These are phyloP conservation scores for Gasteruption jaculator DNA, from an alignment of 2,888 invertebrate species.

Conservation along the genomic window DNA sequence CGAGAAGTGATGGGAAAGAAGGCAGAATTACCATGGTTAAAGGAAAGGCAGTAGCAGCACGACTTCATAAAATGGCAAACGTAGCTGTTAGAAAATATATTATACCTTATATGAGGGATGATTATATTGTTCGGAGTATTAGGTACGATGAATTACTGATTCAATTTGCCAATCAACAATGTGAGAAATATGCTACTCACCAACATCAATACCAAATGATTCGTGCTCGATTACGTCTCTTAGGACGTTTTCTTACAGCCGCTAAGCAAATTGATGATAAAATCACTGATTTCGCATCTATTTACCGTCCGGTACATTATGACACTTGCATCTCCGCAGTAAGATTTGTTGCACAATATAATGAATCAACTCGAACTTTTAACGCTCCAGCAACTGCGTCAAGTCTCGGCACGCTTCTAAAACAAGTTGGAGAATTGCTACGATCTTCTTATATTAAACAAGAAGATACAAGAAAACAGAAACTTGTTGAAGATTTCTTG, in stretches of 20 bases:
- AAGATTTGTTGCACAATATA: slow-evolving; percentile 14
- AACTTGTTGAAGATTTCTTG: slow-evolving; percentile 18
- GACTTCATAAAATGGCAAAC: slow-evolving; percentile 19
- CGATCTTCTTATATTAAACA: slow-evolving; percentile 17
- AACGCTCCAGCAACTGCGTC: slow-evolving; percentile 16
- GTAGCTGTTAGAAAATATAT: slow-evolving; percentile 13
- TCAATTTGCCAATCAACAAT: slow-evolving; percentile 21
- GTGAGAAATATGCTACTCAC: slow-evolving; percentile 19
- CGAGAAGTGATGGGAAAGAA: slow-evolving; percentile 1
- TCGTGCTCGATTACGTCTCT: slow-evolving; percentile 19
- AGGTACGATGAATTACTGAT: slow-evolving; percentile 21
- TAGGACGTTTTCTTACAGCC: slow-evolving; percentile 20
- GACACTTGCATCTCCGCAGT: slow-evolving; percentile 15
- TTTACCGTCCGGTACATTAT: slow-evolving; percentile 17
- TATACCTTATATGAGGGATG: slow-evolving; percentile 22
- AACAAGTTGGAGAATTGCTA: slow-evolving; percentile 18
- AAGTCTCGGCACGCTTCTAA: slow-evolving; percentile 17
- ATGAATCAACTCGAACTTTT: slow-evolving; percentile 11
- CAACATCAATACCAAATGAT: slow-evolving; percentile 20
- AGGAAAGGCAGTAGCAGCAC: slow-evolving; percentile 8
- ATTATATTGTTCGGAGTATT: slow-evolving; percentile 16
- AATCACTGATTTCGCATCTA: slow-evolving; percentile 15
- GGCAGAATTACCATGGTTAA: slow-evolving; percentile 7
- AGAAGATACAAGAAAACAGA: slow-evolving; percentile 3
- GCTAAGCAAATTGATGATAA: slow-evolving; percentile 14